Percentiles rank a stretch among this genome's conserved stretches.
phyloP scores from a whole-genome alignment of 35 echinoderm and acorn worm genomes.

The Heliocidaris tuberculata region DNA sequence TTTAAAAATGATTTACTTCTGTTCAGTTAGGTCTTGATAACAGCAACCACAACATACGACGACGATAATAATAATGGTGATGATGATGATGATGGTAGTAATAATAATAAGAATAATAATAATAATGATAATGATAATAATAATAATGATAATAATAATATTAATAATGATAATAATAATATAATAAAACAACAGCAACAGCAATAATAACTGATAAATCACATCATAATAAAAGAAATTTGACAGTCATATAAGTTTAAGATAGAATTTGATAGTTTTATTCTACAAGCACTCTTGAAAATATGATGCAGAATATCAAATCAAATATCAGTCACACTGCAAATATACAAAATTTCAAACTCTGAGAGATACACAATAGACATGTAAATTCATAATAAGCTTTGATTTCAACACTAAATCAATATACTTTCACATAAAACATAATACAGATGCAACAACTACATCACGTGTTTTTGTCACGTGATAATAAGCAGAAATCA shows the following conservation, averaged over 20 bases:
- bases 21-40: too few species aligned
- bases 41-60: too few species aligned
- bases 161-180: too few species aligned
- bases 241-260: neutral
- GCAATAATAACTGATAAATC: too few species aligned
- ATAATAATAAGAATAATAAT: too few species aligned
- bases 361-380: neutral
- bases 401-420: neutral
- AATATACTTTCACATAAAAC: neutral
- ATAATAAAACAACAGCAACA: too few species aligned
- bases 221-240: neutral
- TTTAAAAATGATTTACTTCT: too few species aligned
- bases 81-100: too few species aligned
- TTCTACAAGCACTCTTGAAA: constrained; percentile 17
- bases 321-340: neutral
- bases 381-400: neutral
- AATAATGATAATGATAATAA: too few species aligned
- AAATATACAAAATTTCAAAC: neutral
- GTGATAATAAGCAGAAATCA: neutral
- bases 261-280: constrained; percentile 26
- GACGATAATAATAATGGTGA: too few species aligned
- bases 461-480: neutral
- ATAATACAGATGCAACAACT: neutral
- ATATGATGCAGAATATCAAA: neutral
- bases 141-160: too few species aligned